phyloP scores from a whole-genome alignment of 2,888 invertebrate genomes.

The Sminthurides aquaticus region DNA sequence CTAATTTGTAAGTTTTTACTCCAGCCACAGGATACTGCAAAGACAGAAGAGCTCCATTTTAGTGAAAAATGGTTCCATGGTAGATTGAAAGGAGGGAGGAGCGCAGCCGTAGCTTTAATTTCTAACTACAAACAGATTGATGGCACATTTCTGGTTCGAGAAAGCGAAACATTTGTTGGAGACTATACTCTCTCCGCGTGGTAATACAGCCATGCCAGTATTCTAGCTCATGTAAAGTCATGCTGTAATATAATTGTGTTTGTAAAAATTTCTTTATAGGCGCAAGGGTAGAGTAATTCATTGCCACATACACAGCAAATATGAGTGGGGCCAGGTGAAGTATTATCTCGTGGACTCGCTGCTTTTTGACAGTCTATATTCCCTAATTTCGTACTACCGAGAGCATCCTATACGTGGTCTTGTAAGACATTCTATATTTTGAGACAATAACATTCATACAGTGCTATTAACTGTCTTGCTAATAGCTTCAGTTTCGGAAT shows the following conservation, averaged over 20 bases:
- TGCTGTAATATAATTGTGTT: background rate
- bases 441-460: background rate
- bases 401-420: slow-evolving; percentile 76
- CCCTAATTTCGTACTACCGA: slow-evolving; percentile 81
- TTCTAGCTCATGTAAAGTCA: background rate
- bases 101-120: slow-evolving; percentile 68
- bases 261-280: slow-evolving; percentile 21
- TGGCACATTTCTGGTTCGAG: slow-evolving; percentile 85
- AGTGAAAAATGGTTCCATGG: slow-evolving; percentile 93
- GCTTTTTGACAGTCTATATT: slow-evolving; percentile 85
- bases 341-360: slow-evolving; percentile 83
- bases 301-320: slow-evolving; percentile 81
- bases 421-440: slow-evolving; percentile 47
- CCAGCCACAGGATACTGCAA: slow-evolving; percentile 51
- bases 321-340: slow-evolving; percentile 78
- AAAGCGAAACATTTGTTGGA: slow-evolving; percentile 91
- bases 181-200: slow-evolving; percentile 93
- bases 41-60: slow-evolving; percentile 69
- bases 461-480: background rate
- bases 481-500: slow-evolving; percentile 6
- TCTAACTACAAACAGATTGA: slow-evolving; percentile 74
- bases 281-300: slow-evolving; percentile 81
- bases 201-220: slow-evolving; percentile 49
- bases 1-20: slow-evolving; percentile 29
- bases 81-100: slow-evolving; percentile 67